Conservation (phyloP, 2,797 vertebrate genomes). For the Sciaenops ocellatus region DNA sequence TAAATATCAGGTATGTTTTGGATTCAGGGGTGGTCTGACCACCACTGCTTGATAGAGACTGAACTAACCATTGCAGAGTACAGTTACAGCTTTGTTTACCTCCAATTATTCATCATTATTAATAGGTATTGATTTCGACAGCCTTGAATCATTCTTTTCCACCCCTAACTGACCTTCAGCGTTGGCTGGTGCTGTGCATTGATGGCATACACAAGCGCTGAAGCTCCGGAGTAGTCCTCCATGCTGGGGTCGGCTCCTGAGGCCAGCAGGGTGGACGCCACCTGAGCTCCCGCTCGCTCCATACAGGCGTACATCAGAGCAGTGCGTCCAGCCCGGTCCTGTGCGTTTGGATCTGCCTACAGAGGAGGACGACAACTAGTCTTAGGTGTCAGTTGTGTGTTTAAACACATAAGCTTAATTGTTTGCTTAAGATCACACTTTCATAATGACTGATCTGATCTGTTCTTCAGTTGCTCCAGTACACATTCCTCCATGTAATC, state of each 20-base stretch:
- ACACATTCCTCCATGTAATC: slow-evolving; percentile 4
- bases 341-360: slow-evolving; percentile 80
- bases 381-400: neutral
- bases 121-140: neutral
- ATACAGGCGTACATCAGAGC: slow-evolving; percentile 85
- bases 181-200: slow-evolving; percentile 79
- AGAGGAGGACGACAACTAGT: neutral
- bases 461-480: neutral
- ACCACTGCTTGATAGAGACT: neutral
- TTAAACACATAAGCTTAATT: neutral
- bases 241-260: slow-evolving; percentile 81
- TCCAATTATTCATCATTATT: neutral
- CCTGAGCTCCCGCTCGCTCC: slow-evolving; percentile 75
- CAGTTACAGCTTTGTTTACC: neutral
- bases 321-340: slow-evolving; percentile 80
- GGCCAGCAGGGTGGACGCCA: slow-evolving; percentile 72
- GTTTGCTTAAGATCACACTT: neutral
- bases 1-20: no score
- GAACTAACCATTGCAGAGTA: neutral
- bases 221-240: slow-evolving; percentile 81
- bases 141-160: neutral
- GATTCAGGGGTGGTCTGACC: no score
- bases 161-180: slow-evolving; percentile 63
- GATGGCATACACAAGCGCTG: slow-evolving; percentile 83
- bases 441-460: neutral